Conservation (phyloP, 37 sponge, comb jelly and placozoan species). For the Ianthella basta region DNA sequence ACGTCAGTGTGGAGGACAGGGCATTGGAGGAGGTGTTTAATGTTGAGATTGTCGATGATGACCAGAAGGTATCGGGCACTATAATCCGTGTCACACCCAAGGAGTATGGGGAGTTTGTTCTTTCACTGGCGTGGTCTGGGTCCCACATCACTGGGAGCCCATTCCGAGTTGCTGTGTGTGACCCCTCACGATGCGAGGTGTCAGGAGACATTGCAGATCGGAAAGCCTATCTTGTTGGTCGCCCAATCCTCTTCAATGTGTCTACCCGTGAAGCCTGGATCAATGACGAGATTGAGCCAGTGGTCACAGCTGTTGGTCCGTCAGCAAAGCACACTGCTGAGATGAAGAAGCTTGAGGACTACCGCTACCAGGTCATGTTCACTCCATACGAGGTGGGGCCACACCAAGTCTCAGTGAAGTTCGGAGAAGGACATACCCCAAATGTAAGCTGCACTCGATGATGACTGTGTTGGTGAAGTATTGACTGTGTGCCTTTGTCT, state of each 20-base stretch:
- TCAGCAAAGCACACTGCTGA: conserved; percentile 51
- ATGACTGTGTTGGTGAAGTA: too few species aligned
- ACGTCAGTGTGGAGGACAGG: conserved; percentile 39
- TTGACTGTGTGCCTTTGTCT: too few species aligned
- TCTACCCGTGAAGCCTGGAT: conserved; percentile 34
- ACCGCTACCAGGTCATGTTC: conserved; percentile 38
- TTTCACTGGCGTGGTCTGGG: conserved; percentile 44
- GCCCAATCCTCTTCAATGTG: conserved; percentile 53
- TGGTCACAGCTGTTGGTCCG: conserved; percentile 53
- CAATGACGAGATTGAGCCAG: conserved; percentile 40
- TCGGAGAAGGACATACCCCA: conserved; percentile 38
- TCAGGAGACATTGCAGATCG: conserved; percentile 41
- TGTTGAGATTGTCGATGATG: neutral
- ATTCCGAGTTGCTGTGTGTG: conserved; percentile 47
- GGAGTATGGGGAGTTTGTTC: conserved; percentile 38
- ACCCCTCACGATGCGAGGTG: conserved; percentile 54
- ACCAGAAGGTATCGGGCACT: neutral
- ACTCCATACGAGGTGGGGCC: conserved; percentile 72
- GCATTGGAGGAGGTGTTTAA: conserved; percentile 7
- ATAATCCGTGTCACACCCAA: conserved; percentile 42
- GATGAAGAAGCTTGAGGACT: conserved; percentile 14
- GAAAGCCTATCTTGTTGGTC: conserved; percentile 46
- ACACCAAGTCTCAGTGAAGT: conserved; percentile 55
- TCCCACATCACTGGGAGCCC: conserved; percentile 53
- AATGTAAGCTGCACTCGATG: neutral